Base-by-base conservation (phyloP, 2,888 invertebrate species). In the Hydrotaea diabolus region DNA sequence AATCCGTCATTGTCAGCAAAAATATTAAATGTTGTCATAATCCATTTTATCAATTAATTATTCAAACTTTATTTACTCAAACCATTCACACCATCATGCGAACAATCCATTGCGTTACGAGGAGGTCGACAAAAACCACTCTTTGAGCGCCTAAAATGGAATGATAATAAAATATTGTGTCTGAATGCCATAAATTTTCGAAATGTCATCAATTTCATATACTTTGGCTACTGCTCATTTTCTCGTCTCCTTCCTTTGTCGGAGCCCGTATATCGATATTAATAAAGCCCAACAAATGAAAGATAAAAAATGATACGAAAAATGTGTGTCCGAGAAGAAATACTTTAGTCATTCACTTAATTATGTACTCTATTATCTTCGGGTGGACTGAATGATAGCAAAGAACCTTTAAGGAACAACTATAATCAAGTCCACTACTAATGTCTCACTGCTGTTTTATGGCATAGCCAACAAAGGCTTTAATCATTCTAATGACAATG, bases 21-120 rank as follows among this genome's bases (percentile, higher is more conserved):
- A 86, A 86, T 73, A 76, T 79, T 86, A 87, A 86, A 77, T 83
- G 80, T 85, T 88, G 87, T 86, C 86, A 87, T 85, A 86, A 84
- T 82, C 82, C 78, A 89, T 91, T 91, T 89, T 91, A 88, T 89
- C 91, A 89, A 91, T 90, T 91, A 91, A 91, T 91, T 89, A 89
- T 87, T 87, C 86, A 86, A 55, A 86, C 88, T 86, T 86, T 85
- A 86, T 87, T 87, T 66, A 66, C 66, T 66, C 69, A 69, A 69
- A 17, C n/a, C 43, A 69, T 46, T 46, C 43, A 69, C 46, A 46
- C 46, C 69, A 69, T 69, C n/a, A 69, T 59, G 69, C 39, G 23
- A 39, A 4, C 39, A 39, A 1, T 13, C 9, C 39, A 39, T 4
- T 39, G 7, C 7, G 39, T 8, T 39, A 11, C 39, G 13, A 11